Conservation (phyloP, 2,797 vertebrate species). For the Halcyon leucocephala region DNA sequence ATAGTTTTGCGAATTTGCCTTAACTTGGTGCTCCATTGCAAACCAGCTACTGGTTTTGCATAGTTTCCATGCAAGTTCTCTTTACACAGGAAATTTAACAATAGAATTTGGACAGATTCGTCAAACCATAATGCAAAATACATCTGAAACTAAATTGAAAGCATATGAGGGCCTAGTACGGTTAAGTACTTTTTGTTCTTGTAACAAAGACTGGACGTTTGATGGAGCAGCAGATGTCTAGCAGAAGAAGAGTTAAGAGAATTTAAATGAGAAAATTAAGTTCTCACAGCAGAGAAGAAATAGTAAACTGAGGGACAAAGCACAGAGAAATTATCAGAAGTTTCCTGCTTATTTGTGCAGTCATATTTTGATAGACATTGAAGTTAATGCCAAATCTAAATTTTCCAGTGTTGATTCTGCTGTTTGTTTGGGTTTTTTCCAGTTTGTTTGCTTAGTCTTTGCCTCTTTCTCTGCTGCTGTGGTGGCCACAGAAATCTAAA, state of each 20-base stretch:
- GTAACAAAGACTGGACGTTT: not conserved
- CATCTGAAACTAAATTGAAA: conserved; percentile 15
- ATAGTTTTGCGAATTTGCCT: not conserved
- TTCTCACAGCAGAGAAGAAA: not conserved
- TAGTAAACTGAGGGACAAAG: not conserved
- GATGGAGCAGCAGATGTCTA: not conserved
- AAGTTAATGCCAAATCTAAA: not conserved
- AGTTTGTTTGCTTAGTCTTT: not conserved
- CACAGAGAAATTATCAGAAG: not conserved
- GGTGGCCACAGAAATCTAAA: not conserved
- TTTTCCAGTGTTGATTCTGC: not conserved
- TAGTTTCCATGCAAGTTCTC: not conserved
- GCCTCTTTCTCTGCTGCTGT: not conserved
- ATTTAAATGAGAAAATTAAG: not conserved
- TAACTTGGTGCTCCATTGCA: not conserved
- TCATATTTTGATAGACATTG: not conserved
- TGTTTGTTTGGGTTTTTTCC: not conserved
- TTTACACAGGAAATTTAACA: not conserved
- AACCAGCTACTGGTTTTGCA: not conserved
- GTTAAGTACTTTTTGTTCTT: not conserved
- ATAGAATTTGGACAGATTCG: not conserved
- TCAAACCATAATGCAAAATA: not conserved
- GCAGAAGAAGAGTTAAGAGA: not conserved
- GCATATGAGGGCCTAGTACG: not conserved
- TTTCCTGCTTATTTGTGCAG: not conserved